Evolutionary conservation across 2,797 vertebrate genomes (phyloP).

Genomic region (Phataginus tetradactyla): DNA sequence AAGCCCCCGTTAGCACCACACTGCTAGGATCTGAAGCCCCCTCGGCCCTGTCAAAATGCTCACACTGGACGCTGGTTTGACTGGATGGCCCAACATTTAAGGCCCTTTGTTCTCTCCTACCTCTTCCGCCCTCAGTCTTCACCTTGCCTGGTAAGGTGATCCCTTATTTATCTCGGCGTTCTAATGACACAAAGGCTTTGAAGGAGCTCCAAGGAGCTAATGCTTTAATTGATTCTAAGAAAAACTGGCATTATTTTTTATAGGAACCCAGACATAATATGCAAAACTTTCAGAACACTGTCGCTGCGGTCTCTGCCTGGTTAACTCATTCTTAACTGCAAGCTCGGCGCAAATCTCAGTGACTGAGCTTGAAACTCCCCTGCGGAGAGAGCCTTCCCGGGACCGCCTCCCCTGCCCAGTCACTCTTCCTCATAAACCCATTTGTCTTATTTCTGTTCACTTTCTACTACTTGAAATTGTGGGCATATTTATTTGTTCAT

Average conservation of each 20-base stretch:
- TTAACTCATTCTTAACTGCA: not conserved
- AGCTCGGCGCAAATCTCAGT: not conserved
- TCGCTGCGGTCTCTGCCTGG: not conserved
- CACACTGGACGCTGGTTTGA: fast-evolving
- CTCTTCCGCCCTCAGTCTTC: not conserved
- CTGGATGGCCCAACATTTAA: not conserved
- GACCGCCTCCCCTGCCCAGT: fast-evolving
- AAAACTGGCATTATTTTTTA: slow-evolving; percentile 30
- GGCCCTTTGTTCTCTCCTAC: not conserved
- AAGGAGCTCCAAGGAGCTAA: not conserved
- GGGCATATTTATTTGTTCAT: fast-evolving
- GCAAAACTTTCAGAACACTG: not conserved
- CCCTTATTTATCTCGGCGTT: not conserved
- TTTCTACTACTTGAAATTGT: not conserved
- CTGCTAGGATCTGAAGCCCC: not conserved
- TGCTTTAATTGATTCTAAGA: slow-evolving; percentile 39
- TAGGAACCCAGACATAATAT: not conserved
- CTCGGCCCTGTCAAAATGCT: fast-evolving
- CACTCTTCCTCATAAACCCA: fast-evolving
- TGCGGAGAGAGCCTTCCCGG: not conserved
- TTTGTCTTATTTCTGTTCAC: not conserved
- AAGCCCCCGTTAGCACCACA: not conserved
- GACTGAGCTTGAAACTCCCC: not conserved
- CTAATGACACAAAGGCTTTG: not conserved
- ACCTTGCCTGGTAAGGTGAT: not conserved